A percentile compares a stretch with the other conserved stretches of the same genome.
These are phyloP conservation scores for Mycteria americana DNA, from an alignment of 2,797 vertebrate genomes.

Conservation along the genomic window DNA sequence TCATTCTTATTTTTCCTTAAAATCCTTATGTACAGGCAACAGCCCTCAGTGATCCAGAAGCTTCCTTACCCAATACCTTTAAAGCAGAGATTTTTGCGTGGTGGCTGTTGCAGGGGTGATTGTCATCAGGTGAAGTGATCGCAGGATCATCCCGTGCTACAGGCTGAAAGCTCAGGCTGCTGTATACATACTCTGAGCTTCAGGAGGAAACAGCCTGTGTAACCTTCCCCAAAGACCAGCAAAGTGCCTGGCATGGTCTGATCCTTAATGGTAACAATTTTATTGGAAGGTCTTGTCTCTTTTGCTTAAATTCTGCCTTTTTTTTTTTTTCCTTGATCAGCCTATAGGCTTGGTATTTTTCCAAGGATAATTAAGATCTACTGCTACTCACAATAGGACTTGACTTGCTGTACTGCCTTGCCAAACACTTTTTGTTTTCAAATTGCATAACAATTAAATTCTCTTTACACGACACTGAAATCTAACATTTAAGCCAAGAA, in stretches of 20 bases:
- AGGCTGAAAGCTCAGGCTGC: neutral
- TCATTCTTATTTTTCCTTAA: neutral
- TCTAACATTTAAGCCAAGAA: conserved; percentile 47
- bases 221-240: neutral
- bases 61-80: neutral
- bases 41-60: neutral
- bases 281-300: neutral
- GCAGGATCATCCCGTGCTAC: neutral
- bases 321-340: neutral
- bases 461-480: conserved; percentile 2
- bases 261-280: neutral
- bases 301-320: neutral
- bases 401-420: neutral
- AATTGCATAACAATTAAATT: conserved; percentile 39
- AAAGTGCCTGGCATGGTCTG: neutral
- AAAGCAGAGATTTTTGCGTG: neutral
- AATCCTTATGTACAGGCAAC: neutral
- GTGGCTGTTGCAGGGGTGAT: neutral
- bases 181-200: neutral
- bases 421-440: conserved; percentile 44
- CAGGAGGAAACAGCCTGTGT: neutral
- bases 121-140: neutral
- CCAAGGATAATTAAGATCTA: conserved; percentile 17
- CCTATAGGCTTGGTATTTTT: conserved; percentile 3
- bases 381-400: neutral